Percentiles rank a stretch among this genome's conserved stretches.
phyloP scores from a whole-genome alignment of 1,140 invertebrate genomes.

The Pogonus chalceus region DNA sequence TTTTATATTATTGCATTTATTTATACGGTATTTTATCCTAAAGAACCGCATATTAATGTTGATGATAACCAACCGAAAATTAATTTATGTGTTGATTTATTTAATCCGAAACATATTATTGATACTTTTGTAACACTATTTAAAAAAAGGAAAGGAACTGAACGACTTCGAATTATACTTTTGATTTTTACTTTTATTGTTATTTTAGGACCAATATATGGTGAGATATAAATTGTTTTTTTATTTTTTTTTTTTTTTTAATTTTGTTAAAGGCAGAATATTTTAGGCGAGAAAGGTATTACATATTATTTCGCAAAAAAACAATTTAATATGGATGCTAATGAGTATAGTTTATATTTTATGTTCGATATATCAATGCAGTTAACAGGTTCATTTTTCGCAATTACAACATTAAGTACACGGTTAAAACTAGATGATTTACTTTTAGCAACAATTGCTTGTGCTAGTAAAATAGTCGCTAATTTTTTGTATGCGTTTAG shows the following conservation, averaged over 20 bases:
- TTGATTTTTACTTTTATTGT: conserved; percentile 17
- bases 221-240: no score
- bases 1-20: conserved; percentile 22
- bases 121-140: conserved; percentile 28
- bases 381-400: conserved; percentile 37
- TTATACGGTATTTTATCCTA: conserved; percentile 29
- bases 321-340: no score
- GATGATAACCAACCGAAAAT: conserved; percentile 19
- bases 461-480: conserved; percentile 31
- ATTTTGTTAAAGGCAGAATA: no score
- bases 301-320: no score
- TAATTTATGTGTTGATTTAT: conserved; percentile 26
- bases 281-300: no score
- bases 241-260: no score
- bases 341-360: no score
- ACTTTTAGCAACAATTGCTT: conserved; percentile 35
- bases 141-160: conserved; percentile 21
- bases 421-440: conserved; percentile 35
- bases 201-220: not conserved
- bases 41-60: conserved; percentile 23
- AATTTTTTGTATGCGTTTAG: conserved; percentile 35
- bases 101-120: conserved; percentile 28
- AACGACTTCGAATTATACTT: conserved; percentile 21
- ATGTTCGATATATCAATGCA: no score
- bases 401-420: conserved; percentile 35